Base-by-base conservation (phyloP, 2,888 invertebrate genomes). In the Xanthorhoe designata region DNA sequence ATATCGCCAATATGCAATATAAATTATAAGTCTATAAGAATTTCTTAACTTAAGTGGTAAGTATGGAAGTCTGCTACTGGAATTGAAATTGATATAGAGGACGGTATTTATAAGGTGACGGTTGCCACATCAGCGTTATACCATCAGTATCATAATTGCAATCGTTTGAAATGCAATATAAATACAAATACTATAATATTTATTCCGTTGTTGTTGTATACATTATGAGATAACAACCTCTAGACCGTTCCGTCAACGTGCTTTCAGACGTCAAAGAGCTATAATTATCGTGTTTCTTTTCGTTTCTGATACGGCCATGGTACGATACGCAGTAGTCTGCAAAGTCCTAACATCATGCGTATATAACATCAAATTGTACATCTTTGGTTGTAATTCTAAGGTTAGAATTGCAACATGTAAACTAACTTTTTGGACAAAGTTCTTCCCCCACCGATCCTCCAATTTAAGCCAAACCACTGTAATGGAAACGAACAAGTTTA, bases 401-500 rank as follows among this genome's bases (percentile, higher is more conserved):
- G 47, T 17, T 15, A 1, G 15, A 15, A 47, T 47, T 4, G 47
- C 47, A 17, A 38, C 52, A 61, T 66, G 65, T 65, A 57, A 68
- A 63, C 59, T 55, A 59, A 66, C 61, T 61, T 67, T 69, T 61
- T 50, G 71, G 72, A 66, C 72, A 70, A 54, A 61, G 59, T 56
- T 69, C 67, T 62, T 61, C 63, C 67, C 65, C 63, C 57, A 66
- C 71, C 74, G 68, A 76, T 76, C 75, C 78, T 78, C 79, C 80
- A 74, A 79, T 80, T 72, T 68, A 73, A 73, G 70, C 77, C 66
- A 65, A 74, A 68, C 70, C 70, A 64, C 78, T 79, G 79, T 77
- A 83, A 88, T 86, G 86, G 87, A 88, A 87, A 87, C 85, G 85
- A 85, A 82, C 83, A 83, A 81, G 84, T 90, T 87, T 90, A 91